Conservation (phyloP, 53 echinoderm and acorn worm species). For the Apostichopus leukothele region DNA sequence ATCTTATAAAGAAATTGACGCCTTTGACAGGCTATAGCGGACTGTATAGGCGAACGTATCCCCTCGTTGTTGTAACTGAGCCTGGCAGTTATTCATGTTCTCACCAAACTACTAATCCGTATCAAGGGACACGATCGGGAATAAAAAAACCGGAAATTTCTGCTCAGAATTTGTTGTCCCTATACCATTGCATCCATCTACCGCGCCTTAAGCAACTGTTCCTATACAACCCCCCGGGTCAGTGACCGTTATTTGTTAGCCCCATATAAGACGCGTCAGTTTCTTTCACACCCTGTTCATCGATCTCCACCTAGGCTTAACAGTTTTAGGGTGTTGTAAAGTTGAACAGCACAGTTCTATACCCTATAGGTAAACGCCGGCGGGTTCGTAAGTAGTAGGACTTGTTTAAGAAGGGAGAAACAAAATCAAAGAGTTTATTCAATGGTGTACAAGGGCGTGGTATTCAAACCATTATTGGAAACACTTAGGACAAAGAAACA, state of each 20-base stretch:
- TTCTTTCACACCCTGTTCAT: conserved; percentile 33
- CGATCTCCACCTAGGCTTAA: neutral
- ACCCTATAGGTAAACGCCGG: neutral
- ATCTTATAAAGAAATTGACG: conserved; percentile 27
- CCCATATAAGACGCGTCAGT: neutral
- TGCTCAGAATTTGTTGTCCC: neutral
- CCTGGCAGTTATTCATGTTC: conserved; percentile 24
- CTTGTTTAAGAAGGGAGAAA: neutral
- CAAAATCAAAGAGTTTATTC: conserved; percentile 8
- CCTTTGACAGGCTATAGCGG: conserved; percentile 17
- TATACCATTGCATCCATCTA: neutral
- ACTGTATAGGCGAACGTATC: neutral
- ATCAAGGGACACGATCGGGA: conserved; percentile 32
- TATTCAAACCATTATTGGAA: conserved; percentile 10
- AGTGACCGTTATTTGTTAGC: conserved; percentile 40
- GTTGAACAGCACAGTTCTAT: too few relatives aligned
- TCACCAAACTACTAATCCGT: conserved; percentile 34
- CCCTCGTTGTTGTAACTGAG: conserved; percentile 39
- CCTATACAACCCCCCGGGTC: conserved; percentile 33
- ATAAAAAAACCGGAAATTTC: conserved; percentile 32
- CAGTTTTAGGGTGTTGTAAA: too few relatives aligned
- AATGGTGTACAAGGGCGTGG: conserved; percentile 22
- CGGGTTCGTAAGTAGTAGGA: neutral
- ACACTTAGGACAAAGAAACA: conserved; percentile 19
- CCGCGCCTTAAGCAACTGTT: conserved; percentile 20